A percentile compares a stretch with the other conserved stretches of the same genome.
These are phyloP conservation scores for Actenoides hombroni DNA, from an alignment of 2,113 vertebrate species.

Conservation along the genomic window DNA sequence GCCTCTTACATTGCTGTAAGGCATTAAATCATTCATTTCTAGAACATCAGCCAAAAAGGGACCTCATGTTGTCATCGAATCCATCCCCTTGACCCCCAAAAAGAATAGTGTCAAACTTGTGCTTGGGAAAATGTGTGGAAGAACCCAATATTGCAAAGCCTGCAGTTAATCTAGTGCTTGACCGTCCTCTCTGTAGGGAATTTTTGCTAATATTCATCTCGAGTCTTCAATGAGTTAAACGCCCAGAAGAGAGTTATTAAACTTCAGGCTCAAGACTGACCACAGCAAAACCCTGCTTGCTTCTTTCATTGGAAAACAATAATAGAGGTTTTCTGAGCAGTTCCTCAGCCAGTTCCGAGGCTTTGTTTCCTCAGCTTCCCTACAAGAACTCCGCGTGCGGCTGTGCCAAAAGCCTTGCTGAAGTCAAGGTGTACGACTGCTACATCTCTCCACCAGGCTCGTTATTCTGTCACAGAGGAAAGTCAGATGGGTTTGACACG, in stretches of 20 bases:
- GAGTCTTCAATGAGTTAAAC: background rate
- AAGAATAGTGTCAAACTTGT: background rate
- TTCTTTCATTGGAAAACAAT: background rate
- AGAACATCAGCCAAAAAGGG: background rate
- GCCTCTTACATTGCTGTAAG: background rate
- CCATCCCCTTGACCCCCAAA: background rate
- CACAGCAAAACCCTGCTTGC: accelerated
- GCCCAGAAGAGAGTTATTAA: background rate
- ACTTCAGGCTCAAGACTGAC: background rate
- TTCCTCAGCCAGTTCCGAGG: background rate
- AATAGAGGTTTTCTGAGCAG: background rate
- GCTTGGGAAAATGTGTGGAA: background rate
- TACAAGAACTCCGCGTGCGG: accelerated
- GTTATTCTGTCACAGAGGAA: background rate
- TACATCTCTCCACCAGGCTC: background rate
- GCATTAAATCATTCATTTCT: background rate
- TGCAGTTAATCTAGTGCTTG: background rate
- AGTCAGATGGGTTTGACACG: accelerated
- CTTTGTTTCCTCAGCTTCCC: background rate
- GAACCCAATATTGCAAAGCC: background rate
- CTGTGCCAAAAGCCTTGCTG: background rate
- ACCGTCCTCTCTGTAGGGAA: background rate
- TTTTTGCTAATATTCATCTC: background rate
- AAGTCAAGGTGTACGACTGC: background rate
- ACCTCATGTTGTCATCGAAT: background rate